Base-by-base conservation (phyloP, 1,140 invertebrate genomes). In the Whitmania pigra region DNA sequence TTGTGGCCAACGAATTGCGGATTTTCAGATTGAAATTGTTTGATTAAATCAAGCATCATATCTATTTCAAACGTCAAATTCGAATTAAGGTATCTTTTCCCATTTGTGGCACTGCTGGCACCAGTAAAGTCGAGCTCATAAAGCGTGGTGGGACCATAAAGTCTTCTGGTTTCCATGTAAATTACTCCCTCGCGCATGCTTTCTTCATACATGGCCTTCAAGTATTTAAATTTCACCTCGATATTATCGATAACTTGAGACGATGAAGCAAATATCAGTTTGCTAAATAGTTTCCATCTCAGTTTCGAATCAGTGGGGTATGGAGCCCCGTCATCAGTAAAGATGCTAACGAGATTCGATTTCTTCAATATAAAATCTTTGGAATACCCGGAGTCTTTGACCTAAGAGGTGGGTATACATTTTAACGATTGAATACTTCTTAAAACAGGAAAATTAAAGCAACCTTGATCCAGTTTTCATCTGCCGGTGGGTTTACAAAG, bases 171-270 rank as follows among this genome's bases (percentile, higher is more conserved):
- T 71, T 77, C 76, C 7, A 77, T 18, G 68, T 76, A 77, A 31
- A 75, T 75, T 1, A 77, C 76, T 55, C 76, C 76, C 68, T 77
- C 75, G 4, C 74, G 73, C 5, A 76, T 25, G 36, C 75, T 75
- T 25, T 71, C 63, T 55, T 76, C 70, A 27, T 75, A 73, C 73
- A 77, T 70, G 2, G 74, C 76, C 27, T 75, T 27, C 55, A 77
- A 49, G 53, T 77, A 68, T 20, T 68, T 29, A 31, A 49, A 40
- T 7, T 72, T 74, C n/a, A 75, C 57, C 67, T 74, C 73, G 29
- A 68, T n/a, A 17, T 68, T 68, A n/a, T 17, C 18, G 67, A 31
- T 68, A 13, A 49, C 11, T 17, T 17, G 43, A 49, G 43, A 49
- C 6, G 43, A 49, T 3, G 43, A 17, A 17, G 43, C 5, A 11